These are phyloP conservation scores for Trichomycterus rosablanca DNA, from an alignment of 2,113 vertebrate species.

Conservation along the genomic window DNA sequence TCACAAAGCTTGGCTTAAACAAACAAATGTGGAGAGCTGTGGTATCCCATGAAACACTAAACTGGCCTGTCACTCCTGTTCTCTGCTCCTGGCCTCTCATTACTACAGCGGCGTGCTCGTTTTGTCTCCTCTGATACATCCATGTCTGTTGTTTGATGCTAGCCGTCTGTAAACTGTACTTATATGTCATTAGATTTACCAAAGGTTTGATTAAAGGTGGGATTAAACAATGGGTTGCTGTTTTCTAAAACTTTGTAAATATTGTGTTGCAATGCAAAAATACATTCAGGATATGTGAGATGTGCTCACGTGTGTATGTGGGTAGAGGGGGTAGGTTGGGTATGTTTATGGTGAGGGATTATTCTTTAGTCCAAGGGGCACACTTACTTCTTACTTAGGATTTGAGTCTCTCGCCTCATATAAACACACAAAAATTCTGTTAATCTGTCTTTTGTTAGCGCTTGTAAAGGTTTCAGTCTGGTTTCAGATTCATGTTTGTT, in stretches of 20 bases:
- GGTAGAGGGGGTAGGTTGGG: conserved; percentile 43
- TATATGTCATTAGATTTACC: conserved; percentile 4
- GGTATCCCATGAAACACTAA: conserved; percentile 39
- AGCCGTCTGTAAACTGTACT: conserved; percentile 6
- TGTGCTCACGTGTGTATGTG: background rate
- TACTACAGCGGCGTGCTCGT: conserved; percentile 20
- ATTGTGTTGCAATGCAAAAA: conserved; percentile 6
- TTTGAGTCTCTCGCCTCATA: too few relatives aligned
- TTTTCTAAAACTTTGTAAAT: conserved; percentile 21
- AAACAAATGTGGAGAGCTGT: conserved; percentile 37
- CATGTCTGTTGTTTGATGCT: conserved; percentile 3
- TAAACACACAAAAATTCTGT: too few relatives aligned
- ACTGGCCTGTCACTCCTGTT: conserved; percentile 26
- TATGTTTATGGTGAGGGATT: conserved; percentile 68
- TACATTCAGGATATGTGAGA: conserved; percentile 3
- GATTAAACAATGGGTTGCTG: conserved; percentile 23
- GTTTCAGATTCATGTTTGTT: too few relatives aligned
- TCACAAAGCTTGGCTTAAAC: conserved; percentile 40
- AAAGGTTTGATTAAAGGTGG: conserved; percentile 13
- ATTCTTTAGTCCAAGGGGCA: conserved; percentile 69
- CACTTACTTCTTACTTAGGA: conserved; percentile 32
- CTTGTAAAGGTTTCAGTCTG: too few relatives aligned
- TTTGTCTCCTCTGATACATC: conserved; percentile 9
- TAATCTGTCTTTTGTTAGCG: too few relatives aligned
- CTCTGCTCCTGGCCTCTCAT: conserved; percentile 31